phyloP scores from a whole-genome alignment of 2,797 vertebrate species.

The Melanotaenia maccullochi region DNA sequence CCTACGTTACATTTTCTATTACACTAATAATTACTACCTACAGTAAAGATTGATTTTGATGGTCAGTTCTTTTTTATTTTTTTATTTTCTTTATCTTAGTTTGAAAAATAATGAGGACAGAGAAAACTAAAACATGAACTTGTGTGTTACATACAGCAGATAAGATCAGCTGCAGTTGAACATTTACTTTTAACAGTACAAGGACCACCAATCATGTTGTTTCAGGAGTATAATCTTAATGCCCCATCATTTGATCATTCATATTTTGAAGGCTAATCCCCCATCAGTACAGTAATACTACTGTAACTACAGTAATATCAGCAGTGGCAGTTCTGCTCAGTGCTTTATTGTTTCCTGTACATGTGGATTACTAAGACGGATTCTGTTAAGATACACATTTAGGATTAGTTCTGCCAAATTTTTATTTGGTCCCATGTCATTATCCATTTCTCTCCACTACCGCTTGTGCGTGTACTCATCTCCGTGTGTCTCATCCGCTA shows the following conservation, averaged over 20 bases:
- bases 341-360: not conserved
- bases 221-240: not conserved
- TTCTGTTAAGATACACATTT: constrained; percentile 4
- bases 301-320: not conserved
- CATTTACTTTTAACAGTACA: not conserved
- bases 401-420: constrained; percentile 16
- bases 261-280: not conserved
- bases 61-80: not conserved
- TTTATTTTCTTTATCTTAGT: not conserved
- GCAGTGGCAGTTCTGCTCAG: not conserved
- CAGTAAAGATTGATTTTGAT: not conserved
- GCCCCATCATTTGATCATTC: not conserved
- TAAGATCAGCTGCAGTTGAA: not conserved
- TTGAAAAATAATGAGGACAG: not conserved
- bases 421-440: constrained; percentile 5
- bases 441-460: constrained; percentile 5
- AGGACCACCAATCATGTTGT: not conserved
- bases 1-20: not conserved
- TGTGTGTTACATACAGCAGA: not conserved
- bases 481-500: constrained; percentile 4
- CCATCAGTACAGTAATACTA: not conserved
- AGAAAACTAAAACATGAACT: not conserved
- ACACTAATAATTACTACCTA: not conserved
- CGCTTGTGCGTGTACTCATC: not conserved
- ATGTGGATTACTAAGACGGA: not conserved